Evolutionary conservation across 1,140 invertebrate genomes (phyloP).

Genomic region (Aphelenchoides besseyi): DNA sequence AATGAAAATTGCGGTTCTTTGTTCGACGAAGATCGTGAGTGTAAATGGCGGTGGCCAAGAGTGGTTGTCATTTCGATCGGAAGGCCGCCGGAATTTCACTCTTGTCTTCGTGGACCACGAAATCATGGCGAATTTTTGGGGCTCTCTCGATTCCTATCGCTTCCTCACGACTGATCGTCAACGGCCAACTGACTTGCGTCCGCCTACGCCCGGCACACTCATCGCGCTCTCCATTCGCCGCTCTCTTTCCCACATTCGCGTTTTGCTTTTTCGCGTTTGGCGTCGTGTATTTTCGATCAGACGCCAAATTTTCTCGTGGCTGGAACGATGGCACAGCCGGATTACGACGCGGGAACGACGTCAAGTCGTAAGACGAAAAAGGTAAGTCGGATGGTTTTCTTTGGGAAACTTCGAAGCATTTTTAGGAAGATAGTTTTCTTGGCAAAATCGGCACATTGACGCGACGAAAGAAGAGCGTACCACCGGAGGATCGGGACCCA

Average conservation of each 20-base stretch:
- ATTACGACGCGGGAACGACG: background rate
- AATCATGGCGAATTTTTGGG: background rate
- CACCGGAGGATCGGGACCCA: slow-evolving; percentile 38
- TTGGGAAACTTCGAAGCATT: too few relatives aligned
- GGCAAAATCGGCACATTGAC: slow-evolving; percentile 47
- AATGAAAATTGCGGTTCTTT: too few relatives aligned
- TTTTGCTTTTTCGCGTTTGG: background rate
- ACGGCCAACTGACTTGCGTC: background rate
- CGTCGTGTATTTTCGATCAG: slow-evolving; percentile 9
- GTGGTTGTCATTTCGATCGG: background rate
- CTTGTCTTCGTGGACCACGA: background rate
- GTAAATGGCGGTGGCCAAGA: too few relatives aligned
- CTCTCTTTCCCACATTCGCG: background rate
- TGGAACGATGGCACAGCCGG: background rate
- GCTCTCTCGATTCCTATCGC: background rate
- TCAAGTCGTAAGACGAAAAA: background rate
- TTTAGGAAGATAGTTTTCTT: slow-evolving; percentile 38
- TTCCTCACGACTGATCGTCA: background rate
- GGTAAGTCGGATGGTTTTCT: background rate
- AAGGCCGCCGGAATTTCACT: background rate
- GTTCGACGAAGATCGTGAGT: too few relatives aligned
- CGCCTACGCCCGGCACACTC: slow-evolving; percentile 4
- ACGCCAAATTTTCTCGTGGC: background rate
- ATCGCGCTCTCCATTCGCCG: too few relatives aligned
- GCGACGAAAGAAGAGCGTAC: slow-evolving; percentile 45